Conservation (phyloP, 2,113 vertebrate species). For the Neoarius graeffei region DNA sequence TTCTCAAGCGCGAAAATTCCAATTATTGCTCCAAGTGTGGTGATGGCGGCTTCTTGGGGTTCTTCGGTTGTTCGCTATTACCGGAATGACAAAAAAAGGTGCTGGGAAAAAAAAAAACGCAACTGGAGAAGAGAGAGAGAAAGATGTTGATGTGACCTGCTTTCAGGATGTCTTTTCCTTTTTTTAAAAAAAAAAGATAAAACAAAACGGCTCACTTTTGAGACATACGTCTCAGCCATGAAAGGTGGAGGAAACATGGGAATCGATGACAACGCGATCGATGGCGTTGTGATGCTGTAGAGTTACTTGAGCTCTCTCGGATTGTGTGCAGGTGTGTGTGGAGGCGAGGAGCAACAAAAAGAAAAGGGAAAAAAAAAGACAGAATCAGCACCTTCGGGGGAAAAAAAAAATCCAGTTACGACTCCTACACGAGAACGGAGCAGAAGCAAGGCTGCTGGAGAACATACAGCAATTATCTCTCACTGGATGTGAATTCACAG, state of each 20-base stretch:
- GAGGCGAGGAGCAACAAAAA: background rate
- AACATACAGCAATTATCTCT: background rate
- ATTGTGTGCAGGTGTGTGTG: constrained; percentile 38
- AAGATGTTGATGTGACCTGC: constrained; percentile 7
- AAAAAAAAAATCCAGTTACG: background rate
- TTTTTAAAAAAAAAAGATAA: background rate
- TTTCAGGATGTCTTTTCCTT: constrained; percentile 12
- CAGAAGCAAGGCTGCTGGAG: constrained; percentile 12
- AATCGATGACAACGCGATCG: constrained; percentile 38
- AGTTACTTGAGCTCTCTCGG: constrained; percentile 25
- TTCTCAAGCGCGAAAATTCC: constrained; percentile 89
- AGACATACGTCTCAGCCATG: constrained; percentile 27
- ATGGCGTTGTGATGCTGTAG: constrained; percentile 43
- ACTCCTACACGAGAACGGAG: constrained; percentile 25
- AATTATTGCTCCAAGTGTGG: constrained; percentile 86
- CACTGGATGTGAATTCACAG: background rate
- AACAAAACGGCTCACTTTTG: background rate
- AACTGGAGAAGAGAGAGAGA: background rate
- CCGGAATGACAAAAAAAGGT: background rate
- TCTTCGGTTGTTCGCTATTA: constrained; percentile 62
- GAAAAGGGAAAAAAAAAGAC: background rate
- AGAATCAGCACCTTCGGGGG: constrained; percentile 41
- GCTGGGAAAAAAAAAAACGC: background rate
- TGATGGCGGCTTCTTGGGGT: constrained; percentile 64
- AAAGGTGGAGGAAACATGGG: constrained; percentile 30